phyloP scores from a whole-genome alignment of 2,888 invertebrate species.

The Drosophila pseudotakahashii region DNA sequence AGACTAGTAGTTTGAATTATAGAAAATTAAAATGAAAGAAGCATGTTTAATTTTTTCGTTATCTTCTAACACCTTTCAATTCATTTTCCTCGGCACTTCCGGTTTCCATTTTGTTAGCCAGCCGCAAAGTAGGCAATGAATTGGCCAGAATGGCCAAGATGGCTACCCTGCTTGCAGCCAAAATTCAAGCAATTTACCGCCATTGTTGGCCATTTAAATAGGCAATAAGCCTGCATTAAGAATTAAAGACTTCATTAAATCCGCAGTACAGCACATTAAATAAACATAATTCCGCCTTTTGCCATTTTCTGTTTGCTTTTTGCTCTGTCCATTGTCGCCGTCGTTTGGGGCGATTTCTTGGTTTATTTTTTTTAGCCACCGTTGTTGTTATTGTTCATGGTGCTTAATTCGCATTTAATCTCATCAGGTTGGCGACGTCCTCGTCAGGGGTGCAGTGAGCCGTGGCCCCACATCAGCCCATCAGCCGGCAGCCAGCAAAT shows the following conservation, averaged over 20 bases:
- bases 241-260: slow-evolving; percentile 67
- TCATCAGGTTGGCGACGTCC: slow-evolving; percentile 52
- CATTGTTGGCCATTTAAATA: slow-evolving; percentile 16
- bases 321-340: slow-evolving; percentile 20
- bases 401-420: slow-evolving; percentile 74
- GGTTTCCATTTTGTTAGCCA: slow-evolving; percentile 10
- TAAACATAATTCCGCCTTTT: slow-evolving; percentile 61
- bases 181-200: background rate
- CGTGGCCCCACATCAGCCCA: slow-evolving; percentile 44
- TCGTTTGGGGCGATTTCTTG: slow-evolving; percentile 7
- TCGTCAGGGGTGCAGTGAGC: slow-evolving; percentile 55
- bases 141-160: background rate
- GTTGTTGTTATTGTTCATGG: slow-evolving; percentile 51
- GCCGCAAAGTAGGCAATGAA: slow-evolving; percentile 19
- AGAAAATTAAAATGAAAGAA: too few species aligned
- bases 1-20: too few species aligned
- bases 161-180: background rate
- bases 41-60: too few species aligned
- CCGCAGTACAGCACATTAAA: slow-evolving; percentile 55
- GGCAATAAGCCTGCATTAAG: slow-evolving; percentile 51
- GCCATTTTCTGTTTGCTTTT: slow-evolving; percentile 26
- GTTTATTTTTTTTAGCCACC: slow-evolving; percentile 35
- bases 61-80: background rate
- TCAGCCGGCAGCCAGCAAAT: background rate
- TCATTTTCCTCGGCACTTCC: slow-evolving; percentile 4